Base-by-base conservation (phyloP, 2,797 vertebrate genomes). In the Liasis olivaceus region DNA sequence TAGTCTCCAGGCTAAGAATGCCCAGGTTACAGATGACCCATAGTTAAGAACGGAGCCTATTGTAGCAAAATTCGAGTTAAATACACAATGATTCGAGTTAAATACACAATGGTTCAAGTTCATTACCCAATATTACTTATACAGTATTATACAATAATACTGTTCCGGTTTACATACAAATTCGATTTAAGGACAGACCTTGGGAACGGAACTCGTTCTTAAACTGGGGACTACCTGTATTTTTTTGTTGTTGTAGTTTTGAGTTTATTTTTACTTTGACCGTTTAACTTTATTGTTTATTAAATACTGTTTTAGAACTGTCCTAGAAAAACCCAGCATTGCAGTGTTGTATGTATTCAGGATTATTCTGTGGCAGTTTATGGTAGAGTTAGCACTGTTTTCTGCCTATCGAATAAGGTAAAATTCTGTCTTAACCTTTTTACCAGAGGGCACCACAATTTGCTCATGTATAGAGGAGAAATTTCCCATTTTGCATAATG, bases 301-400 rank as follows among this genome's bases (percentile, higher is more conserved):
- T 47, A 69, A 87, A 36, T 11, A 17, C 28, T n/a, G 12, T 86
- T 58, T 91, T 59, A 66, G 90, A 95, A 93, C 31, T 87, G 5
- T 93, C 91, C 84, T 81, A 89, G 93, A 95, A 91, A 94, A 54
- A 59, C 47, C 89, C 93, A 92, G 56, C 89, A 91, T 93, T 96
- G 69, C 0, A 0, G 1, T 58, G 8, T 81, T 81, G 87, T 95
- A 60, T 90, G 93, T 89, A 94, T 92, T 91, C 31, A 22, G 15
- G 24, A 91, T 93, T 85, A 54, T 59, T 31, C 90, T 84, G 88
- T 93, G 93, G 89, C 14, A 15, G 9, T 81, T 24, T 36, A 47
- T 77, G 22, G 93, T 90, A 89, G 92, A 90, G 93, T 91, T 86
- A 92, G 69, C 81, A 94, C 42, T 42, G 47, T 77, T 58, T 93